Evolutionary conservation across 2,888 invertebrate genomes (phyloP).

Genomic region (Tachina lurida): DNA sequence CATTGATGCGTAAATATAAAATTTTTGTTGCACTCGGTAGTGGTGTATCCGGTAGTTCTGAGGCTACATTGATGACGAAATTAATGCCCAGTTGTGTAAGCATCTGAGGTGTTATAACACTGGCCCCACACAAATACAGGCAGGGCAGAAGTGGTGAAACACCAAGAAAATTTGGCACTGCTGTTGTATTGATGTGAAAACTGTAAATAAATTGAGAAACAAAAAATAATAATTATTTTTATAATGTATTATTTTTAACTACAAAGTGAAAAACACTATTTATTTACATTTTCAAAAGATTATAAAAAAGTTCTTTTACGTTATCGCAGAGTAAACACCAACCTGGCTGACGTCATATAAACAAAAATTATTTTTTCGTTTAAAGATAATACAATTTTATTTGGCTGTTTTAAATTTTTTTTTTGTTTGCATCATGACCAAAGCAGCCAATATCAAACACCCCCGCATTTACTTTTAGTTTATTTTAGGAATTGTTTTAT

Average conservation of each 20-base stretch:
- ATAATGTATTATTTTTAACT: slow-evolving; percentile 20
- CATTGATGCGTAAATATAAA: slow-evolving; percentile 87
- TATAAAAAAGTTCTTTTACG: background rate
- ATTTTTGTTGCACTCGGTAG: slow-evolving; percentile 85
- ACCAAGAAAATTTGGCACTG: slow-evolving; percentile 82
- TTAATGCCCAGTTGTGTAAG: slow-evolving; percentile 88
- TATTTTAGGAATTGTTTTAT: slow-evolving; percentile 24
- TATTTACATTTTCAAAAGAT: slow-evolving; percentile 22
- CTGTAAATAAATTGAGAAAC: slow-evolving; percentile 77
- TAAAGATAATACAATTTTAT: no score
- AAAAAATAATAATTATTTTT: background rate
- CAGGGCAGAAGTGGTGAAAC: slow-evolving; percentile 89
- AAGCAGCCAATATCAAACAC: slow-evolving; percentile 11
- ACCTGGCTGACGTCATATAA: slow-evolving; percentile 58
- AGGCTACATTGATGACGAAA: slow-evolving; percentile 91
- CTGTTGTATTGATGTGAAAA: slow-evolving; percentile 69
- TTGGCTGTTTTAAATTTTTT: slow-evolving; percentile 19
- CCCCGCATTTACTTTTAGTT: slow-evolving; percentile 23
- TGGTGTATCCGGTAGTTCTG: slow-evolving; percentile 90
- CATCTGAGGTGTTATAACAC: slow-evolving; percentile 87
- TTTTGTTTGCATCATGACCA: slow-evolving; percentile 7
- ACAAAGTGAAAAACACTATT: slow-evolving; percentile 18
- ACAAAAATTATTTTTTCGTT: slow-evolving; percentile 52
- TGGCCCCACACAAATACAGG: slow-evolving; percentile 91
- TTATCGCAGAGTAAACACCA: slow-evolving; percentile 32